Evolutionary conservation across 2,888 invertebrate species (phyloP), one percentile per base, ranked within the genome.

Genomic region (Napeogenes inachia): DNA sequence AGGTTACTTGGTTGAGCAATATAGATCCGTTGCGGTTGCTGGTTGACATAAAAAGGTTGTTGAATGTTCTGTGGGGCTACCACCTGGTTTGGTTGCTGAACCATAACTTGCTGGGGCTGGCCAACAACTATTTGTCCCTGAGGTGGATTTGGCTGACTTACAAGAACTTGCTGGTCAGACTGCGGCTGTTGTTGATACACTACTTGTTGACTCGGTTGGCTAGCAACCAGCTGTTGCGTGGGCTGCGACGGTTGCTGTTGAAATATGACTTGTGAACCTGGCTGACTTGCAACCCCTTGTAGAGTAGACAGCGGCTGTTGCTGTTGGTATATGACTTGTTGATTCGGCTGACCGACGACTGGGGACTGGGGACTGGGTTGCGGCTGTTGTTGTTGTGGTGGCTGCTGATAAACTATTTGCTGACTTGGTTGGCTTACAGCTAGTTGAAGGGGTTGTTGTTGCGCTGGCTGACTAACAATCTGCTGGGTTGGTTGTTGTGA

Each of bases 271-370:
- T 21, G 21, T 21, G 1, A 21, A 21, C 21, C 1, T 12, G 56
- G 53, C 32, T 61, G 60, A 35, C 53, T 60, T 12, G 57, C 54
- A 13, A n/a, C 33, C 10, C 21, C 10, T 59, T 59, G 56, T 59
- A 57, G 57, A 56, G 65, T 68, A 8, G 63, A 55, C 33, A 62
- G 59, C 8, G 61, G 45, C 50, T 54, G 63, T 72, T 72, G 21
- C 21, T 21, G 1, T 57, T 63, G 30, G 10, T 42, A 42, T 3
- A 59, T 10, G 10, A 42, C 42, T 42, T 42, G 42, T 42, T 8
- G 42, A 10, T 3, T 6, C 12, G 10, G 42, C 10, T 42, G 42
- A 42, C 42, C 10, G 5, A 3, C 42, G 10, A 42, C 42, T 10
- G 2, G 2, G 12, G 42, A 10, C 10, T 42, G 42, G 8, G 42